Percentiles rank a stretch among this genome's conserved stretches.
These are phyloP conservation scores for Tetrao urogallus DNA, from an alignment of 2,113 vertebrate genomes.

Conservation along the genomic window DNA sequence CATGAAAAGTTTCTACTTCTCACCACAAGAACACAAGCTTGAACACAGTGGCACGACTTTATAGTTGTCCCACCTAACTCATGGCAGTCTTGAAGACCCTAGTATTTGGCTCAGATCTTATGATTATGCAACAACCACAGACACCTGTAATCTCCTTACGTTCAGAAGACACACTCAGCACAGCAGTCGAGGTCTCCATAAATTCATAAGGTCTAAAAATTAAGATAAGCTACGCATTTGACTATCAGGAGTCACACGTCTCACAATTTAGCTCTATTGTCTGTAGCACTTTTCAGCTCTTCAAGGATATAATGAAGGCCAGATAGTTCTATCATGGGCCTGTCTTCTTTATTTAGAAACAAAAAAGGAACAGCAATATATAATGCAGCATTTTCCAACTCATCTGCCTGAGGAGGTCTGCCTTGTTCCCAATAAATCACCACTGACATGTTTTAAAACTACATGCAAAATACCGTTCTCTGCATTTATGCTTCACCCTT, in stretches of 20 bases:
- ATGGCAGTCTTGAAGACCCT: not conserved
- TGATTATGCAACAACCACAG: not conserved
- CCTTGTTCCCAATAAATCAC: not conserved
- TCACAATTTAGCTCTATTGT: not conserved
- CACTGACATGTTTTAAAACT: not conserved
- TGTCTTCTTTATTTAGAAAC: not conserved
- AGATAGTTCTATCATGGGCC: not conserved
- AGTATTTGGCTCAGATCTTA: not conserved
- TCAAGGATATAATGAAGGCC: not conserved
- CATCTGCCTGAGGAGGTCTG: not conserved
- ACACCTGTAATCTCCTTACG: not conserved
- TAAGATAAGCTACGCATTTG: not conserved
- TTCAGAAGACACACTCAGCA: not conserved
- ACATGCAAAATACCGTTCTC: not conserved
- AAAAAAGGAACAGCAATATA: not conserved
- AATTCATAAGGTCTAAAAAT: not conserved
- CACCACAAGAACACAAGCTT: not conserved
- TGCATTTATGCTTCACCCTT: not conserved
- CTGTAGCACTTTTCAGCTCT: not conserved
- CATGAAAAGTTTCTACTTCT: accelerated
- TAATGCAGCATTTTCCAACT: not conserved
- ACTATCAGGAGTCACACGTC: not conserved
- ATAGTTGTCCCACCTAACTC: not conserved
- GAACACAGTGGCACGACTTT: not conserved
- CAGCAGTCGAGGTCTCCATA: not conserved